Percentiles rank a stretch among this genome's conserved stretches.
Evolutionary conservation across 2,797 vertebrate genomes (phyloP).

Genomic region (Corythornis leucogaster): DNA sequence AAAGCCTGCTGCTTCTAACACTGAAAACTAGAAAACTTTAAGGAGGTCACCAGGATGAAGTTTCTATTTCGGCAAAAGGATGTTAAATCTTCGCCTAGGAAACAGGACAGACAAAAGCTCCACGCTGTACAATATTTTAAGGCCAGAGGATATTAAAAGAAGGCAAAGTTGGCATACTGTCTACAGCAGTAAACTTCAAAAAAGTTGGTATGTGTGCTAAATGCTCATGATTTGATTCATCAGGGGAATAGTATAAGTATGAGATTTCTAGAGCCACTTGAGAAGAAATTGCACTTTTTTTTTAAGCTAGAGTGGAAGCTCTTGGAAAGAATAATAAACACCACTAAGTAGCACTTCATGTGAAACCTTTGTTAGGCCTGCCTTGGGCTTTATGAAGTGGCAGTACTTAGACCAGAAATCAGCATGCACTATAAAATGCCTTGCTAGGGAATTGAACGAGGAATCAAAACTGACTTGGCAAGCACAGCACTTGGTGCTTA

Average conservation of each 20-base stretch:
- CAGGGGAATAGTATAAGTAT: neutral
- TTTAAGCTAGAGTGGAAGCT: neutral
- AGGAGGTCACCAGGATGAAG: neutral
- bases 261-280: neutral
- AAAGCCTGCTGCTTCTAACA: neutral
- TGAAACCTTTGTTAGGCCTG: neutral
- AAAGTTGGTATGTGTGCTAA: neutral
- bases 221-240: neutral
- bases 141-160: neutral
- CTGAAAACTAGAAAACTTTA: neutral
- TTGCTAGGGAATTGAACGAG: neutral
- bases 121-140: neutral
- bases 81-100: neutral
- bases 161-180: neutral
- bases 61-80: neutral
- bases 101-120: accelerated
- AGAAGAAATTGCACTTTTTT: neutral
- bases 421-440: neutral
- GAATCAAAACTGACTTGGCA: neutral
- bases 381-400: neutral
- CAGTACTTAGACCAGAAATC: neutral
- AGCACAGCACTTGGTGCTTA: neutral
- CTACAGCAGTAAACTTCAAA: neutral
- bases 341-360: neutral
- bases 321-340: neutral